Evolutionary conservation across 2,797 vertebrate genomes (phyloP).

Genomic region (Brachyalestes nurse): DNA sequence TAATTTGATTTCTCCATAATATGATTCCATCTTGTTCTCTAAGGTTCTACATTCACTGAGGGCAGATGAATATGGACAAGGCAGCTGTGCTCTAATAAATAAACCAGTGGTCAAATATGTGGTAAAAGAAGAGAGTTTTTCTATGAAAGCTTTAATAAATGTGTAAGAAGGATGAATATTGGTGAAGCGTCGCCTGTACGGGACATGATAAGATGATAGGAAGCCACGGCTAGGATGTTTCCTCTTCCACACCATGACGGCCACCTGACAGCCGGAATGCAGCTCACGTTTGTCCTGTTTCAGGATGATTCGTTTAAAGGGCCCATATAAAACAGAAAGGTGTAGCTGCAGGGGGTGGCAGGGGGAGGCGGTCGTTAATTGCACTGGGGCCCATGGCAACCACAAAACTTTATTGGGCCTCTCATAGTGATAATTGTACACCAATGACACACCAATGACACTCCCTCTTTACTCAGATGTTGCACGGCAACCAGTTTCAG

Average conservation of each 20-base stretch:
- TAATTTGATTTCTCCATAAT: background rate
- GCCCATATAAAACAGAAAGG: too few relatives aligned
- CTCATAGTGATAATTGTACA: too few relatives aligned
- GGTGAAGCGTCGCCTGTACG: background rate
- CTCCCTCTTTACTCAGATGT: too few relatives aligned
- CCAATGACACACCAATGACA: too few relatives aligned
- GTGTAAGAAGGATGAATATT: background rate
- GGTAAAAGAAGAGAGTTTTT: background rate
- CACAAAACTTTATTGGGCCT: too few relatives aligned
- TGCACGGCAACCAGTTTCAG: too few relatives aligned
- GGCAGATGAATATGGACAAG: background rate
- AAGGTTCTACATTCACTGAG: background rate
- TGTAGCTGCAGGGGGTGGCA: too few relatives aligned
- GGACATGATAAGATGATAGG: background rate
- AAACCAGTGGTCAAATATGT: constrained; percentile 3
- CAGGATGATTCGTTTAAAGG: background rate
- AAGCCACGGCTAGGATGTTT: background rate
- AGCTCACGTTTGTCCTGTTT: background rate
- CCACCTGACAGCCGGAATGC: too few relatives aligned
- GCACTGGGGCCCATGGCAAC: too few relatives aligned
- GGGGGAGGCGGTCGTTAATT: too few relatives aligned
- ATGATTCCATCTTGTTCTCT: background rate
- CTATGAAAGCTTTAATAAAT: background rate
- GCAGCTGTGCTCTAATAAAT: too few relatives aligned
- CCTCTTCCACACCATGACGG: background rate